Percentiles rank a stretch among this genome's conserved stretches.
These are phyloP conservation scores for Habroteleia sp. DNA, from an alignment of 2,888 invertebrate species.

Conservation along the genomic window DNA sequence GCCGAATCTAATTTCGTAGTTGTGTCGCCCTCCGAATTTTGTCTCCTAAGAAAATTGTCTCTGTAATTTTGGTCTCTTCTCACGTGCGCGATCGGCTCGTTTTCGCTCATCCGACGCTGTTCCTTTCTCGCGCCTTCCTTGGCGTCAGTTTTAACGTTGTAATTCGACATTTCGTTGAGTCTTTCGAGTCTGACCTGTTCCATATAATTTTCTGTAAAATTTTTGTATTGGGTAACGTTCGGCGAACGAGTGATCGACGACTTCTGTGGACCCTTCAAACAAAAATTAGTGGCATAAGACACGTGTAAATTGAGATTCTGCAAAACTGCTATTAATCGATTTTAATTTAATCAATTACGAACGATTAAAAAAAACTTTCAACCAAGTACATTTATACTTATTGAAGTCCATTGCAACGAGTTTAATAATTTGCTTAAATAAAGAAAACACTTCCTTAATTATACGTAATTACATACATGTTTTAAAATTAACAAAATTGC, in stretches of 20 bases:
- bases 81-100: constrained; percentile 65
- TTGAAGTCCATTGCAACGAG: too few relatives aligned
- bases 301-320: too few relatives aligned
- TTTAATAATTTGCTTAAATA: too few relatives aligned
- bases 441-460: too few relatives aligned
- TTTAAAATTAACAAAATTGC: too few relatives aligned
- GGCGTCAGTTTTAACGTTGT: constrained; percentile 74
- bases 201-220: constrained; percentile 72
- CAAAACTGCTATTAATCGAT: too few relatives aligned
- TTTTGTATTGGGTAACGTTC: constrained; percentile 76
- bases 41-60: constrained; percentile 73
- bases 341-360: too few relatives aligned
- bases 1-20: constrained; percentile 66
- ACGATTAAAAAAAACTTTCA: too few relatives aligned
- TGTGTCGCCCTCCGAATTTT: constrained; percentile 78
- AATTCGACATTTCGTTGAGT: constrained; percentile 75
- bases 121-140: constrained; percentile 68
- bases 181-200: constrained; percentile 74
- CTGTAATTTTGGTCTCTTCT: constrained; percentile 71
- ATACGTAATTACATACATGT: too few relatives aligned
- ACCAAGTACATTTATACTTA: too few relatives aligned
- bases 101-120: constrained; percentile 74
- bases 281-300: too few relatives aligned
- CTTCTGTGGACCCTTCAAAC: constrained; percentile 71
- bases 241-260: constrained; percentile 74